A percentile compares a stretch with the other conserved stretches of the same genome.
These are phyloP conservation scores for Carcina quercana DNA, from an alignment of 2,888 invertebrate species.

Conservation along the genomic window DNA sequence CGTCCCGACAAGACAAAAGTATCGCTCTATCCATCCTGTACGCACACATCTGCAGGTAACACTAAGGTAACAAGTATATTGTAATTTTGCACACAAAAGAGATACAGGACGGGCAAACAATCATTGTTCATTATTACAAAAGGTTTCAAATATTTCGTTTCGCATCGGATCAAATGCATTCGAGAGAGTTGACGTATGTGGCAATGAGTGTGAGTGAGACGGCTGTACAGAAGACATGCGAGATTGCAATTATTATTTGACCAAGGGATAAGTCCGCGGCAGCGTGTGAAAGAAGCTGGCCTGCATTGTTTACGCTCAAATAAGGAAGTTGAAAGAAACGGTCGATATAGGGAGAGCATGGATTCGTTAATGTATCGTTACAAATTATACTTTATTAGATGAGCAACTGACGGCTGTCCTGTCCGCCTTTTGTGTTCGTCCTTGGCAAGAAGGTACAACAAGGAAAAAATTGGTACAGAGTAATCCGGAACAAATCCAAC, in stretches of 20 bases:
- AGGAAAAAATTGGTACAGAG: constrained; percentile 15
- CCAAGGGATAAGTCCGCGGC: constrained; percentile 67
- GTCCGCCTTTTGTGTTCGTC: constrained; percentile 27
- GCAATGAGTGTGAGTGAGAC: constrained; percentile 51
- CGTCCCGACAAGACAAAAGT: constrained; percentile 71
- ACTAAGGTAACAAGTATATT: constrained; percentile 70
- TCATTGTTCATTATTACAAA: constrained; percentile 75
- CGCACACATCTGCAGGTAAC: constrained; percentile 58
- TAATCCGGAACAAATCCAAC: constrained; percentile 18
- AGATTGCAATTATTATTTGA: constrained; percentile 72
- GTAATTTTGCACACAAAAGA: constrained; percentile 73
- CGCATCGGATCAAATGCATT: constrained; percentile 70
- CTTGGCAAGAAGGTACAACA: constrained; percentile 12
- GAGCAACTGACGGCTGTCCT: constrained; percentile 32
- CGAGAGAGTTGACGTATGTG: constrained; percentile 55
- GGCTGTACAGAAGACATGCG: constrained; percentile 39
- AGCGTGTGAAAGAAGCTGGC: constrained; percentile 71
- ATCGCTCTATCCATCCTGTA: constrained; percentile 67
- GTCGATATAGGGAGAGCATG: constrained; percentile 38
- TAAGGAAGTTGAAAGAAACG: constrained; percentile 65
- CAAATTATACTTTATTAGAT: constrained; percentile 53
- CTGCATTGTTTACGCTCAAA: constrained; percentile 71
- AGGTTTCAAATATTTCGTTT: constrained; percentile 71
- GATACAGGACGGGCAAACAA: constrained; percentile 72
- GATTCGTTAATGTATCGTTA: constrained; percentile 55